Conservation (phyloP, 2,797 vertebrate species). For the Menidia menidia region DNA sequence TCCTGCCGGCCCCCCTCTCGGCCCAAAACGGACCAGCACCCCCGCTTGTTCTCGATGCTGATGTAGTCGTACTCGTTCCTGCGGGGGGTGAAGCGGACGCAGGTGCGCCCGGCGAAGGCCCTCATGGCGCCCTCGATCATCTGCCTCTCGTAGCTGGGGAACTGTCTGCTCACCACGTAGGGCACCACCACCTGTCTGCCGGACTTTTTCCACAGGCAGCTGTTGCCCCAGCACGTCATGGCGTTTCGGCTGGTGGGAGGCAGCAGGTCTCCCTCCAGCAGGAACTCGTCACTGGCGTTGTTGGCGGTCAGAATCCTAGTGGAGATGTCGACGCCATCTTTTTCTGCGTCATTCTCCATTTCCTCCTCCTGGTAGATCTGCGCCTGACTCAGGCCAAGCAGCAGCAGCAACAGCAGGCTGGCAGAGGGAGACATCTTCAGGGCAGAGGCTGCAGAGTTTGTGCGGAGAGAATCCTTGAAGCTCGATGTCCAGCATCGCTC, state of each 20-base stretch:
- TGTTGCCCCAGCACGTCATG: slow-evolving; percentile 33
- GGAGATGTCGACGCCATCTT: slow-evolving; percentile 36
- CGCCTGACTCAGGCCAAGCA: slow-evolving; percentile 58
- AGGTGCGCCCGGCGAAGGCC: slow-evolving; percentile 32
- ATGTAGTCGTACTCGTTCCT: slow-evolving; percentile 41
- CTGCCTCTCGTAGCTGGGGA: slow-evolving; percentile 18
- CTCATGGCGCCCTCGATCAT: slow-evolving; percentile 26
- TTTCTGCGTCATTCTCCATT: neutral
- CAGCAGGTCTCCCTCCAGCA: slow-evolving; percentile 62
- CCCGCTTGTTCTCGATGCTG: slow-evolving; percentile 34
- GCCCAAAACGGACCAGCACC: slow-evolving; percentile 78
- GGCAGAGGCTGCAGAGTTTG: slow-evolving; percentile 25
- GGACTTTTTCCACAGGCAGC: slow-evolving; percentile 54
- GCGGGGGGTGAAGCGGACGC: slow-evolving; percentile 50
- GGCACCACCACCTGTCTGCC: slow-evolving; percentile 42
- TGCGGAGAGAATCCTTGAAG: slow-evolving; percentile 49
- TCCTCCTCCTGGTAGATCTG: slow-evolving; percentile 32
- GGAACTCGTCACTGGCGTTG: slow-evolving; percentile 31
- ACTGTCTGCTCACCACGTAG: slow-evolving; percentile 29
- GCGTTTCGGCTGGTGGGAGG: slow-evolving; percentile 52
- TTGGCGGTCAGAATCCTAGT: slow-evolving; percentile 61
- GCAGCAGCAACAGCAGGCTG: slow-evolving; percentile 53
- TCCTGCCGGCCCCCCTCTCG: slow-evolving; percentile 74
- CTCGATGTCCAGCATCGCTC: slow-evolving; percentile 42
- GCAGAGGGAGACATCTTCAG: slow-evolving; percentile 56